Conservation (phyloP, 2,888 invertebrate species). For the Siphonodentalium dalli region DNA sequence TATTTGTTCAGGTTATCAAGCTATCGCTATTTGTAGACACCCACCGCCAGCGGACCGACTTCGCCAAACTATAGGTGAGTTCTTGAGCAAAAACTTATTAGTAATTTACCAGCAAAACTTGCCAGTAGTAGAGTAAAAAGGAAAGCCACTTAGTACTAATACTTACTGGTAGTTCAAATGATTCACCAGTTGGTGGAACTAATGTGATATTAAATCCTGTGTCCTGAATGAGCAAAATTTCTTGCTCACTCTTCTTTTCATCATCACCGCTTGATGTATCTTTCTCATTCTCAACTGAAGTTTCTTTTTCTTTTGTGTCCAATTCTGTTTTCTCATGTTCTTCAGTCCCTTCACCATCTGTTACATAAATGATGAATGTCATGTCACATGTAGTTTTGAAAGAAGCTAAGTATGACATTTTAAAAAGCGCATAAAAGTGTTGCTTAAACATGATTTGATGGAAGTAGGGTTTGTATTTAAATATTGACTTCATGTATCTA, state of each 20-base stretch:
- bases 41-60: too few relatives aligned
- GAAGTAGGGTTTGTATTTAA: too few relatives aligned
- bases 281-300: slow-evolving; percentile 23
- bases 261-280: slow-evolving; percentile 26
- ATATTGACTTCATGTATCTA: too few relatives aligned
- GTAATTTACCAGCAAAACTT: too few relatives aligned
- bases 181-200: slow-evolving; percentile 87
- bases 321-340: neutral
- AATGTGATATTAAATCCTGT: slow-evolving; percentile 81
- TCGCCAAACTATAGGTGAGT: too few relatives aligned
- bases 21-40: too few relatives aligned
- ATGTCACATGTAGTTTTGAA: neutral
- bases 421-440: too few relatives aligned
- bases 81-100: too few relatives aligned
- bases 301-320: slow-evolving; percentile 19
- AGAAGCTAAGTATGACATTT: neutral
- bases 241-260: slow-evolving; percentile 46
- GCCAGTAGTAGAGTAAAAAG: neutral
- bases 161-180: slow-evolving; percentile 88
- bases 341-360: neutral
- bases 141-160: neutral
- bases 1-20: too few relatives aligned
- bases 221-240: slow-evolving; percentile 60
- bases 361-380: neutral
- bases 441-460: too few relatives aligned